Conservation (phyloP, 2,113 vertebrate genomes). For the Uropsilus gracilis region DNA sequence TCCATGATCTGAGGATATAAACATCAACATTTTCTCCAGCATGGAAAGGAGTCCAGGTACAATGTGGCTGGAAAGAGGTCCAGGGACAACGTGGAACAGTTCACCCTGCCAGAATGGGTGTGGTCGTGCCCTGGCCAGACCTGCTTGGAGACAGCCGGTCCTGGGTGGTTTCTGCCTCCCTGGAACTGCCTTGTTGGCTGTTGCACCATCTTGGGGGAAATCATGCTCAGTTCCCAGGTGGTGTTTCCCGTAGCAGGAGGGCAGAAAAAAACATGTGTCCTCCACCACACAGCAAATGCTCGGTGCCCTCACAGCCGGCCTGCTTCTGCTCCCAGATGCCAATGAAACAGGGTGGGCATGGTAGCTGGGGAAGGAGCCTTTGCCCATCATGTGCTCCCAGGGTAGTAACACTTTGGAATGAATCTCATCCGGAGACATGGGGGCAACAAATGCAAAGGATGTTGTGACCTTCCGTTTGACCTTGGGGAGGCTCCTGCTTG, state of each 20-base stretch:
- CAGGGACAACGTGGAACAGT: too few relatives aligned
- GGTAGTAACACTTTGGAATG: not conserved
- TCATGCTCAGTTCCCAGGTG: not conserved
- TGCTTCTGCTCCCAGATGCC: not conserved
- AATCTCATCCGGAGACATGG: not conserved
- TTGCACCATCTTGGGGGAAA: not conserved
- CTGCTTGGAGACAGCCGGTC: not conserved
- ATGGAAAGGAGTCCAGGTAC: too few relatives aligned
- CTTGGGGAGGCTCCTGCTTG: not conserved
- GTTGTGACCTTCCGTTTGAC: not conserved
- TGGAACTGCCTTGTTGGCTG: not conserved
- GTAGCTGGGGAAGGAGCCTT: not conserved
- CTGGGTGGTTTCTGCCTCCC: not conserved
- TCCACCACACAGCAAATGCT: not conserved
- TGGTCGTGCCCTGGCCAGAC: not conserved
- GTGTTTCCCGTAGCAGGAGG: not conserved
- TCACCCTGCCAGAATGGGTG: not conserved
- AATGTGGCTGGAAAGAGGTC: not conserved
- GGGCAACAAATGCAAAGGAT: too few relatives aligned
- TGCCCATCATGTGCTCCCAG: not conserved
- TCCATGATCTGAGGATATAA: not conserved
- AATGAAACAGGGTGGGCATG: not conserved
- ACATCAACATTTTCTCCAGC: not conserved
- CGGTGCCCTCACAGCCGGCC: fast-evolving
- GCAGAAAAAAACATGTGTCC: not conserved